Base-by-base conservation (phyloP, 1,140 invertebrate species). In the Araneus ventricosus region DNA sequence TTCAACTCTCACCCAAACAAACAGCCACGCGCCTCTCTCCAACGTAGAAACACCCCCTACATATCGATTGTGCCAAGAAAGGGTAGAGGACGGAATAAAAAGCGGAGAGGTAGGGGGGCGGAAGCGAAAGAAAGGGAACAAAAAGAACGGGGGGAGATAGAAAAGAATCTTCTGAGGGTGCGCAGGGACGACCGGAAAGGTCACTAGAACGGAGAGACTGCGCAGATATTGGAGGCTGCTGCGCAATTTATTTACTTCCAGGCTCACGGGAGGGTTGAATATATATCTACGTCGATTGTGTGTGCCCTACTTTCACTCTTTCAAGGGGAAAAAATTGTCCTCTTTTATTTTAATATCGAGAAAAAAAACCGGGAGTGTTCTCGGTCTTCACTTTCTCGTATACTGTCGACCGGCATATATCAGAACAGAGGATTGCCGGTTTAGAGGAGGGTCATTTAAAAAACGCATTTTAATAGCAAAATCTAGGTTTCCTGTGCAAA, bases 181-280 rank as follows among this genome's bases (percentile, higher is more conserved):
- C 88, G 88, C 88, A 59, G 8, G 37, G 37, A 57, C 37, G 30
- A 61, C 84, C 84, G 86, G 86, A 88, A 88, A 88, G 86, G 86
- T 88, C 86, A 88, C 86, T 45, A 39, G 63, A 63, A 45, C 39
- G 61, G 84, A 34, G 41, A 39, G 57, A 30, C 61, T 70, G 61
- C 63, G 87, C 87, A 86, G 84, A 59, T 86, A 86, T 57, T 45
- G n/a, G 84, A 34, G n/a, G 10, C 52, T 87, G 27, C n/a, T 87
- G 87, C 87, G 87, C 87, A 88, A 88, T 88, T 88, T 88, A 75
- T 88, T 88, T 88, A 88, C 87, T 45, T 88, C 87, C 24, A 45
- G 27, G 20, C 10, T 7, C 14, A 82, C 30, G 34, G 75, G 52
- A 7, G 41, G 82, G 82, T 27, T 24, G 45, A 30, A 34, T 52